These are phyloP conservation scores for Hirtodrosophila trivittata DNA, from an alignment of 2,888 invertebrate species.

Conservation along the genomic window DNA sequence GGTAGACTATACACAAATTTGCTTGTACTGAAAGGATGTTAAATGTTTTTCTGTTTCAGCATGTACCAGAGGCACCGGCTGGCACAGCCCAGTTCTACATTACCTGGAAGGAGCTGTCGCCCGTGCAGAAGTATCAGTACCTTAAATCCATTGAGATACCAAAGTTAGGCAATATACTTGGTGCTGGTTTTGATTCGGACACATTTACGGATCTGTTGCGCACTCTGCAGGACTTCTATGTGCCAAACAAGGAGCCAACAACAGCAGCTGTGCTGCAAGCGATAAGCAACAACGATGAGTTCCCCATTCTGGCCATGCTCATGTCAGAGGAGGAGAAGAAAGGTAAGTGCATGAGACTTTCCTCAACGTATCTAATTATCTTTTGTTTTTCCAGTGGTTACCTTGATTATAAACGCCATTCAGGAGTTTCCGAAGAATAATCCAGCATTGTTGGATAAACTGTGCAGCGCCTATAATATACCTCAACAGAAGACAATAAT, in stretches of 20 bases:
- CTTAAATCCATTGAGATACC: constrained; percentile 80
- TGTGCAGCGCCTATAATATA: constrained; percentile 64
- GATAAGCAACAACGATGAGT: constrained; percentile 80
- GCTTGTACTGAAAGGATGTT: neutral
- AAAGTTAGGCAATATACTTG: constrained; percentile 80
- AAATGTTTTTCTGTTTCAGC: constrained; percentile 41
- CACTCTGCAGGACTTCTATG: constrained; percentile 76
- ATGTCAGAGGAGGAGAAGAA: constrained; percentile 79
- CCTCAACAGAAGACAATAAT: constrained; percentile 45
- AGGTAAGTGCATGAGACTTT: constrained; percentile 51
- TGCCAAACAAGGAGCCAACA: constrained; percentile 71
- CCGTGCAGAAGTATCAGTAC: constrained; percentile 80
- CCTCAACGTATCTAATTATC: neutral
- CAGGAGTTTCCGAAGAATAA: constrained; percentile 55
- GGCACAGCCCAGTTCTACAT: constrained; percentile 82
- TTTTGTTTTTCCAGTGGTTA: constrained; percentile 58
- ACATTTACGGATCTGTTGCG: constrained; percentile 77
- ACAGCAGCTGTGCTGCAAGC: constrained; percentile 73
- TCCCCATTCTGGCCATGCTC: constrained; percentile 79
- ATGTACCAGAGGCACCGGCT: constrained; percentile 74
- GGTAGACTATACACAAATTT: constrained; percentile 10
- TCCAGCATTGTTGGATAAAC: constrained; percentile 43
- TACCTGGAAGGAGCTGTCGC: constrained; percentile 81
- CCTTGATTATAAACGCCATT: constrained; percentile 64
- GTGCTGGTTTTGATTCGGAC: constrained; percentile 82